Conservation (phyloP, 2,888 invertebrate species). For the Dryobota labecula region DNA sequence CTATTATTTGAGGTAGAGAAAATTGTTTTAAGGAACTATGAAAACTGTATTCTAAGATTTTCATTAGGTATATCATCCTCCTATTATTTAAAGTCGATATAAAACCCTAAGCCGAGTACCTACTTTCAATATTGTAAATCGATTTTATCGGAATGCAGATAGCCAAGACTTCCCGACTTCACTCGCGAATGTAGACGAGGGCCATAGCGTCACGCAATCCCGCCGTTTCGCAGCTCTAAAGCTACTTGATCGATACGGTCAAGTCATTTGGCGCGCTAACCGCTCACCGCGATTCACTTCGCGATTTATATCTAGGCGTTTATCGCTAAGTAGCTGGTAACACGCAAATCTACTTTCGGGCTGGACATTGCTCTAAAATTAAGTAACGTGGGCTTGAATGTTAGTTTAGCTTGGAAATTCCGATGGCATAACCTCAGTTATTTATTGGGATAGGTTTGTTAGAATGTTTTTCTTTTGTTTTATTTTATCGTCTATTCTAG, state of each 20-base stretch:
- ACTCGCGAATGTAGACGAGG: conserved; percentile 51
- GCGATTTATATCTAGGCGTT: conserved; percentile 68
- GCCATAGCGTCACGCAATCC: conserved; percentile 74
- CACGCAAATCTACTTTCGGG: conserved; percentile 56
- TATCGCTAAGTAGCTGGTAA: conserved; percentile 63
- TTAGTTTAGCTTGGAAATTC: neutral
- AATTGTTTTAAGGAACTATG: neutral
- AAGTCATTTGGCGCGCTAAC: conserved; percentile 69
- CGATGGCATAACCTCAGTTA: neutral
- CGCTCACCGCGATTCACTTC: conserved; percentile 60
- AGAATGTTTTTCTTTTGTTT: neutral
- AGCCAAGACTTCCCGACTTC: conserved; percentile 30
- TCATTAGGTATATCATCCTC: neutral
- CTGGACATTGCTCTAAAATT: conserved; percentile 43
- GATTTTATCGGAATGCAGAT: conserved; percentile 35
- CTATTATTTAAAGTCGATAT: neutral
- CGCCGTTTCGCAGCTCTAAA: conserved; percentile 70
- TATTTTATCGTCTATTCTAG: neutral
- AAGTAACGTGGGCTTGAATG: neutral
- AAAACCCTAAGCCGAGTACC: neutral
- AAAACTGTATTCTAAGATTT: neutral
- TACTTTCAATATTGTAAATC: neutral
- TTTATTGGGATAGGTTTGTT: neutral
- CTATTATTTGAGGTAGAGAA: neutral
- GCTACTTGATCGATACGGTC: conserved; percentile 69